Percentiles rank a stretch among this genome's conserved stretches.
Conservation (phyloP, 2,113 vertebrate species). For the Raphicerus campestris region DNA sequence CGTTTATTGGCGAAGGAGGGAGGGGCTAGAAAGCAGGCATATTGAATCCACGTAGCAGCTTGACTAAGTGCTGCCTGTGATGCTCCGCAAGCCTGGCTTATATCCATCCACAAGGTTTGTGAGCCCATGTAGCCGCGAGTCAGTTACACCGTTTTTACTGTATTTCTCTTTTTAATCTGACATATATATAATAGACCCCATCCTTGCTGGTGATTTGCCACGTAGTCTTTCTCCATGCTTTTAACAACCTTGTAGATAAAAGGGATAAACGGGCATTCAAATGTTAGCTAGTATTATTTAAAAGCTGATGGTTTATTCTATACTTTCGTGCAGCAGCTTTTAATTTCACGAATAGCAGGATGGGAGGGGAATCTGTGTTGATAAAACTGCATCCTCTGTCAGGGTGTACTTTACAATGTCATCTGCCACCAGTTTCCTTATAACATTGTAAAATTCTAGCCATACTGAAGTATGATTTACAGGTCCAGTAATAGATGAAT, state of each 20-base stretch:
- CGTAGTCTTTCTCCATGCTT: constrained; percentile 1
- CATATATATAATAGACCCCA: not conserved
- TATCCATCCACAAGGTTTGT: constrained; percentile 49
- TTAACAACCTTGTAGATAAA: constrained; percentile 28
- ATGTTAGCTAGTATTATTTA: not conserved
- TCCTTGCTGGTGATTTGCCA: constrained; percentile 4
- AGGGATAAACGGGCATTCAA: not conserved
- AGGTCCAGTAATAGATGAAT: not conserved
- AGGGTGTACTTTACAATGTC: constrained; percentile 3
- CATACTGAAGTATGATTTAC: constrained; percentile 9
- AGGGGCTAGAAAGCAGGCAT: constrained; percentile 44
- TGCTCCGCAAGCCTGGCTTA: constrained; percentile 57
- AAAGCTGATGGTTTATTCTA: constrained; percentile 13
- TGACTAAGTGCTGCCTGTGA: constrained; percentile 47
- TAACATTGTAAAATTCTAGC: constrained; percentile 5
- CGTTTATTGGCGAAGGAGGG: constrained; percentile 6
- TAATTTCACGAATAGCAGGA: constrained; percentile 28
- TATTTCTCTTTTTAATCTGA: constrained; percentile 42
- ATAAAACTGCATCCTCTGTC: constrained; percentile 27
- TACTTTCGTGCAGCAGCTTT: constrained; percentile 47
- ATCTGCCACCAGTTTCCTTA: constrained; percentile 33
- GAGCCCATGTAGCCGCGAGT: constrained; percentile 51
- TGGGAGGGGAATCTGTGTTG: not conserved
- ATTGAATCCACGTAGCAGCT: constrained; percentile 38
- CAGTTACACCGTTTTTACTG: constrained; percentile 48